These are phyloP conservation scores for Sinella curviseta DNA, from an alignment of 1,140 invertebrate genomes.

Conservation along the genomic window DNA sequence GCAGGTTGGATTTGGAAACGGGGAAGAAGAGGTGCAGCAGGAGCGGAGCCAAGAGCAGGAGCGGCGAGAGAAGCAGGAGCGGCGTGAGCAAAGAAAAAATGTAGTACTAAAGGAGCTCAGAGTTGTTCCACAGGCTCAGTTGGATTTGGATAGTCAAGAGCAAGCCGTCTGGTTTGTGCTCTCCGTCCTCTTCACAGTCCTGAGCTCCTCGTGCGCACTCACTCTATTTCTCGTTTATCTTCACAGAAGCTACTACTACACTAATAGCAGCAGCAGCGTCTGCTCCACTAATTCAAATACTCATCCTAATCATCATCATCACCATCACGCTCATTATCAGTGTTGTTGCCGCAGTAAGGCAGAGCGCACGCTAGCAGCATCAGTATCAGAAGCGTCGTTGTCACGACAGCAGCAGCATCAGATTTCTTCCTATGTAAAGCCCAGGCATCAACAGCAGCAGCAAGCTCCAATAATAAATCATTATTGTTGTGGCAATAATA, in stretches of 20 bases:
- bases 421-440: too few relatives aligned
- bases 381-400: too few relatives aligned
- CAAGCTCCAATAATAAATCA: too few relatives aligned
- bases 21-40: background rate
- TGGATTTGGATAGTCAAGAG: slow-evolving; percentile 10
- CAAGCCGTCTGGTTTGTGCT: slow-evolving; percentile 13
- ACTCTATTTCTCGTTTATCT: background rate
- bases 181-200: slow-evolving; percentile 4
- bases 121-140: background rate
- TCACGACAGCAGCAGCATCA: too few relatives aligned
- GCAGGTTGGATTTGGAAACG: background rate
- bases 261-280: background rate
- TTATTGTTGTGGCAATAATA: too few relatives aligned
- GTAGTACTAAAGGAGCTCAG: background rate
- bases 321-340: background rate
- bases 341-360: background rate
- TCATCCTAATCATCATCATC: background rate
- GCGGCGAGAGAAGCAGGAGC: background rate
- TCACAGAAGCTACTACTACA: background rate
- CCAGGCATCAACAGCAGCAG: too few relatives aligned
- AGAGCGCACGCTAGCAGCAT: too few relatives aligned
- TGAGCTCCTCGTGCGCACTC: background rate
- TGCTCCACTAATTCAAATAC: background rate
- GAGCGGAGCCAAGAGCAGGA: background rate
- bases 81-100: background rate